Evolutionary conservation across 1,140 invertebrate species (phyloP), one percentile per base, ranked within the genome.

Genomic region (Elymnias hypermnestra): DNA sequence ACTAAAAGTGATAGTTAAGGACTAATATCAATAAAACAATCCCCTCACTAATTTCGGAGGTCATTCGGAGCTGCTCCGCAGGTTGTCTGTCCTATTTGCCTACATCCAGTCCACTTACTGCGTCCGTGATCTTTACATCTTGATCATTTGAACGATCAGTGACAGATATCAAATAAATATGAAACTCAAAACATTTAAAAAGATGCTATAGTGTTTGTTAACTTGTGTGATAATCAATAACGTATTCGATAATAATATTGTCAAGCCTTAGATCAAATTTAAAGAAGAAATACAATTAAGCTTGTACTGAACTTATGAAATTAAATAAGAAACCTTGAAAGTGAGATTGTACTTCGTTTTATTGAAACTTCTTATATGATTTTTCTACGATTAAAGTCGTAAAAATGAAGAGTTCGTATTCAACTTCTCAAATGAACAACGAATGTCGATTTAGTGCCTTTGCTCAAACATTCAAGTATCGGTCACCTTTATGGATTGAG

Each of bases 401-500:
- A n/a, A n/a, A n/a, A 47, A 54, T 55, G 52, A 59, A 47, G 21
- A 54, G 36, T 19, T 41, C 41, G 12, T 50, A 47, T 47, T 51
- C 36, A 26, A 53, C 49, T 13, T 55, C 44, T 19, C 57, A 71
- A 49, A 73, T 82, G 73, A 60, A 59, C 46, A 66, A 64, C 37
- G 68, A 78, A 23, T 51, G 57, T 4, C 60, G 64, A 9, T 67
- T 71, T 8, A 83, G 77, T 29, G 70, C 72, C 14, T 72, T 77
- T 8, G 81, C 79, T 0, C 78, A 87, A 25, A 86, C 78, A 15
- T 83, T 87, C 45, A 87, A 87, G 44, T 86, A 86, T 42, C 72
- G 82, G 2, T 87, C 83, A 1, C 83, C 83, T 0, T 44, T 86
- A 9, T 87, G 83, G 85, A 83, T 86, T 7, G 83, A 85, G 28